A percentile compares a stretch with the other conserved stretches of the same genome.
Conservation (phyloP, 2,888 invertebrate genomes). For the Calephelis perditalis region DNA sequence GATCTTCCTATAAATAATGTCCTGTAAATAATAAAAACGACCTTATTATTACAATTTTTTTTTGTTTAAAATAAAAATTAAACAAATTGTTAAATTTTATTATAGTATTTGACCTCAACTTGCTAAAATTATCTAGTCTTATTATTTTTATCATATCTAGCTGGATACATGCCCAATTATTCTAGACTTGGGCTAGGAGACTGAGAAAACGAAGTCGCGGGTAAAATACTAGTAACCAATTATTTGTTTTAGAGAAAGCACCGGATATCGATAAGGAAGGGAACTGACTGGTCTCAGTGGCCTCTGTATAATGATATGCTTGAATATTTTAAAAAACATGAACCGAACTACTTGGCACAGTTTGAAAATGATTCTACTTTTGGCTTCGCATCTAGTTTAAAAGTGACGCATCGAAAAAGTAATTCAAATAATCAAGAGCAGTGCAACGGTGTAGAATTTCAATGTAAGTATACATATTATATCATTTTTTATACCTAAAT, state of each 20-base stretch:
- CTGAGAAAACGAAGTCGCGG: not conserved
- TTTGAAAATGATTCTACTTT: constrained; percentile 41
- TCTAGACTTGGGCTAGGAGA: not conserved
- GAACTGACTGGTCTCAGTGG: constrained; percentile 47
- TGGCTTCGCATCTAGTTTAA: constrained; percentile 15
- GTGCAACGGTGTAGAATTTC: constrained; percentile 49
- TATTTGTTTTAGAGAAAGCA: constrained; percentile 55
- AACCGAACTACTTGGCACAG: constrained; percentile 44
- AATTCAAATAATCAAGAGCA: constrained; percentile 35
- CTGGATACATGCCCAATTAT: no score
- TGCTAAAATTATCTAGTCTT: no score
- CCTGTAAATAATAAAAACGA: no score
- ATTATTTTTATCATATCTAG: no score
- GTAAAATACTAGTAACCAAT: not conserved
- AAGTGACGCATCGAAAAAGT: constrained; percentile 27
- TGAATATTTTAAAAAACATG: constrained; percentile 47
- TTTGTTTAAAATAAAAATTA: no score
- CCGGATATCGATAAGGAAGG: constrained; percentile 48
- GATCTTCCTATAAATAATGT: no score
- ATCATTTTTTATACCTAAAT: no score
- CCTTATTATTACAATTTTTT: no score
- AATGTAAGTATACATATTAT: constrained; percentile 46
- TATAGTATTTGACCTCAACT: no score
- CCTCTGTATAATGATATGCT: constrained; percentile 52
- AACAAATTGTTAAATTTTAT: no score